A percentile compares a stretch with the other conserved stretches of the same genome.
Conservation (phyloP, 1,140 invertebrate genomes). For the Atta colombica region DNA sequence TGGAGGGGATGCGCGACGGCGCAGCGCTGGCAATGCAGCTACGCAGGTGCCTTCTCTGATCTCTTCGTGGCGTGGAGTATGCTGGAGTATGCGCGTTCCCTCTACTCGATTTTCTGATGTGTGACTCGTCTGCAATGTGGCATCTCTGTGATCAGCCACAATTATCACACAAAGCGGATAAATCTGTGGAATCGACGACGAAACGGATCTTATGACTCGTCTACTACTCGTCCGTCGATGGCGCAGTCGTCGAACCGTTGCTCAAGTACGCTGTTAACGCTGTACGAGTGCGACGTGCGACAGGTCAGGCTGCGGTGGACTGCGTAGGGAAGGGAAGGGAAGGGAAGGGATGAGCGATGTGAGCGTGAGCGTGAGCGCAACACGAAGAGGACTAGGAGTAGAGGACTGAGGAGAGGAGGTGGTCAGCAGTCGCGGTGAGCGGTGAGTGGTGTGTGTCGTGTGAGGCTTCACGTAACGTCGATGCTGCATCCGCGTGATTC, state of each 20-base stretch:
- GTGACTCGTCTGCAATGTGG: too few relatives aligned
- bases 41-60: too few relatives aligned
- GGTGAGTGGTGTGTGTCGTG: slow-evolving; percentile 26
- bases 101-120: too few relatives aligned
- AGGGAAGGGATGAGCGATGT: not conserved
- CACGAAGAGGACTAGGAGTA: not conserved
- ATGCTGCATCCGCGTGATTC: slow-evolving; percentile 47
- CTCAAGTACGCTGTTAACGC: not conserved
- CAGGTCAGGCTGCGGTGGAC: not conserved
- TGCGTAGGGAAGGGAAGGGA: not conserved
- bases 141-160: too few relatives aligned
- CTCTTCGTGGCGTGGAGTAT: too few relatives aligned
- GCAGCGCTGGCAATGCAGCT: too few relatives aligned
- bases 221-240: not conserved
- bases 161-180: not conserved
- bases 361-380: slow-evolving; percentile 19
- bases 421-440: slow-evolving; percentile 66
- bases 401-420: slow-evolving; percentile 27
- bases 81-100: too few relatives aligned
- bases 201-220: not conserved
- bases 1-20: too few relatives aligned
- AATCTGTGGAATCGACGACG: not conserved
- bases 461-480: slow-evolving; percentile 44
- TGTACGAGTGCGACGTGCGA: not conserved
- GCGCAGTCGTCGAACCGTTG: slow-evolving; percentile 17